Percentiles rank a stretch among this genome's conserved stretches.
phyloP scores from a whole-genome alignment of 2,888 invertebrate genomes.

The Drosophila stalkeri region DNA sequence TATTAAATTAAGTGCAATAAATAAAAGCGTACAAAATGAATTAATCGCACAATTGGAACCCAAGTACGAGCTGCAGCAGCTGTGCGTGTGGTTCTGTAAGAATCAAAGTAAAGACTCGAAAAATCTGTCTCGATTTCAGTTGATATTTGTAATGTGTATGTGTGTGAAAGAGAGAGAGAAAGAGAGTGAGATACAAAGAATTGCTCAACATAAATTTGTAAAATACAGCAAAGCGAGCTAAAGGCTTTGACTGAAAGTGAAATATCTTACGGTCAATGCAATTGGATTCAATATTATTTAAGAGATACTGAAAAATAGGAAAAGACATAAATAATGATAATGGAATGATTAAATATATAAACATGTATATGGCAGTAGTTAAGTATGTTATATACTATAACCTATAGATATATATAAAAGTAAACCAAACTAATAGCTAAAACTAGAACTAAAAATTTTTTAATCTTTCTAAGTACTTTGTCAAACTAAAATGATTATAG shows the following conservation, averaged over 20 bases:
- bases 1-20: conserved; percentile 60
- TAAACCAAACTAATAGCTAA: too few species aligned
- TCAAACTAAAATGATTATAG: too few species aligned
- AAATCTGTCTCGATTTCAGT: background rate
- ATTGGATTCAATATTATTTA: background rate
- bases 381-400: background rate
- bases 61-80: conserved; percentile 15
- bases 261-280: background rate
- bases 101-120: conserved; percentile 19
- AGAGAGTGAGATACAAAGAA: conserved; percentile 1
- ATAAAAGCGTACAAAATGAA: conserved; percentile 60
- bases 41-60: conserved; percentile 48
- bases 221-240: background rate
- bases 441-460: too few species aligned
- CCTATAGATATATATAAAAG: too few species aligned
- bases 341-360: background rate
- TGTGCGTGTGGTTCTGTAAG: conserved; percentile 2
- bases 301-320: background rate
- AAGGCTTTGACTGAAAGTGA: background rate
- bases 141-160: background rate
- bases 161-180: background rate
- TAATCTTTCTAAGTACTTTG: too few species aligned
- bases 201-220: conserved; percentile 18
- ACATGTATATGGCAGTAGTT: background rate
- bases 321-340: background rate